phyloP scores from a whole-genome alignment of 2,888 invertebrate genomes.

The Lithosia quadra region DNA sequence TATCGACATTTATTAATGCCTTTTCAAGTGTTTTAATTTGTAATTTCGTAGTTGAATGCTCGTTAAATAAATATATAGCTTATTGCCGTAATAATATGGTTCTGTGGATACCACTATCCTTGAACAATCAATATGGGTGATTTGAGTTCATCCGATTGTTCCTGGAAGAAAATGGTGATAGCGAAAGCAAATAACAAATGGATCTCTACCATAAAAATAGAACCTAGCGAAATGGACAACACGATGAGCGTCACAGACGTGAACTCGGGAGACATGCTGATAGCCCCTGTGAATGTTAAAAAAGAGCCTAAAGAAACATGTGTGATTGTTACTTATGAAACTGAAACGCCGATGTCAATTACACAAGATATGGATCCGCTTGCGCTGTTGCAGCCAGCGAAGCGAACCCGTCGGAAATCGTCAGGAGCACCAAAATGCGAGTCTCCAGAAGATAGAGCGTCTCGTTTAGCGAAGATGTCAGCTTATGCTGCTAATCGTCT shows the following conservation, averaged over 20 bases:
- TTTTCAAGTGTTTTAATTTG: slow-evolving; percentile 21
- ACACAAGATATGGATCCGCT: slow-evolving; percentile 64
- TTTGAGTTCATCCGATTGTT: slow-evolving; percentile 69
- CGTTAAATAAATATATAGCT: slow-evolving; percentile 23
- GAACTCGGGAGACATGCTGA: slow-evolving; percentile 52
- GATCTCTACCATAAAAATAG: slow-evolving; percentile 70
- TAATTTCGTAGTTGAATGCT: slow-evolving; percentile 22
- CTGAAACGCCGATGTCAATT: slow-evolving; percentile 45
- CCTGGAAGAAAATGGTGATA: slow-evolving; percentile 82
- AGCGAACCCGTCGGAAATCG: slow-evolving; percentile 55
- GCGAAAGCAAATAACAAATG: slow-evolving; percentile 77
- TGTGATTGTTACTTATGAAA: slow-evolving; percentile 35
- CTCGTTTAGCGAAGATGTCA: slow-evolving; percentile 78
- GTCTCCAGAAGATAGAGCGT: slow-evolving; percentile 70
- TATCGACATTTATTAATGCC: slow-evolving; percentile 15
- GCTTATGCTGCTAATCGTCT: slow-evolving; percentile 80
- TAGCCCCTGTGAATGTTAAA: slow-evolving; percentile 57
- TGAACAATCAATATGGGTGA: slow-evolving; percentile 86
- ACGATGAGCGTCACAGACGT: slow-evolving; percentile 44
- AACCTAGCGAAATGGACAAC: slow-evolving; percentile 51
- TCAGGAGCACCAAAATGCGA: slow-evolving; percentile 62
- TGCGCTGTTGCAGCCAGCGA: slow-evolving; percentile 38
- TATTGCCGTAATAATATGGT: slow-evolving; percentile 69
- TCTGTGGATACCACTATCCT: slow-evolving; percentile 80
- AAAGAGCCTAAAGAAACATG: slow-evolving; percentile 52